A percentile compares a stretch with the other conserved stretches of the same genome.
Evolutionary conservation across 2,113 vertebrate species (phyloP).

Genomic region (Oryzias woworae): DNA sequence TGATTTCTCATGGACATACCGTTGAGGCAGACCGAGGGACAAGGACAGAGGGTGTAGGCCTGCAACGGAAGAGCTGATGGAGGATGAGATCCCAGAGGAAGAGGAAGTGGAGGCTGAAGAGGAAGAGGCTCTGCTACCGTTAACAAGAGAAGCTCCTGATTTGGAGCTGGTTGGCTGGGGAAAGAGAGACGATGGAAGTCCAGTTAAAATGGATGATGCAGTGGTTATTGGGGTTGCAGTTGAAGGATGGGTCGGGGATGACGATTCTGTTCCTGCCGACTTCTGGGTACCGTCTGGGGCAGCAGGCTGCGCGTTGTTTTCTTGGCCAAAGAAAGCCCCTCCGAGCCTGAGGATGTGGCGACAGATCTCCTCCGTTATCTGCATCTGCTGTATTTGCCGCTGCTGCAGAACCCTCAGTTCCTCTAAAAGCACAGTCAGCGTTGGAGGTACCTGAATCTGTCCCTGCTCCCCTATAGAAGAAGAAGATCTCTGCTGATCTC

Average conservation of each 20-base stretch:
- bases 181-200: slow-evolving; percentile 71
- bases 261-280: slow-evolving; percentile 40
- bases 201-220: slow-evolving; percentile 55
- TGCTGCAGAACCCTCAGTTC: slow-evolving; percentile 89
- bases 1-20: slow-evolving; percentile 83
- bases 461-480: slow-evolving; percentile 65
- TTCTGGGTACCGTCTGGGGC: slow-evolving; percentile 58
- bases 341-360: slow-evolving; percentile 87
- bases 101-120: slow-evolving; percentile 61
- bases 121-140: slow-evolving; percentile 53
- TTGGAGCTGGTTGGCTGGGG: slow-evolving; percentile 70
- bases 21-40: slow-evolving; percentile 73
- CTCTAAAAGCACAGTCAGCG: slow-evolving; percentile 85
- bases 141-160: slow-evolving; percentile 53
- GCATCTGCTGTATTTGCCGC: slow-evolving; percentile 93
- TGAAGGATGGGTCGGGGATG: slow-evolving; percentile 65
- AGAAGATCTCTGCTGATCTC: slow-evolving; percentile 68
- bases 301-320: slow-evolving; percentile 60
- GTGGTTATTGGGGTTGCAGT: slow-evolving; percentile 54
- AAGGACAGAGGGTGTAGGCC: slow-evolving; percentile 76
- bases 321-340: slow-evolving; percentile 76
- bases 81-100: slow-evolving; percentile 51
- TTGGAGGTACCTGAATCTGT: slow-evolving; percentile 67
- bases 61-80: slow-evolving; percentile 64
- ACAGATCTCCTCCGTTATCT: slow-evolving; percentile 93